Evolutionary conservation across 2,888 invertebrate genomes (phyloP).

Genomic region (Drosophila stalkeri): DNA sequence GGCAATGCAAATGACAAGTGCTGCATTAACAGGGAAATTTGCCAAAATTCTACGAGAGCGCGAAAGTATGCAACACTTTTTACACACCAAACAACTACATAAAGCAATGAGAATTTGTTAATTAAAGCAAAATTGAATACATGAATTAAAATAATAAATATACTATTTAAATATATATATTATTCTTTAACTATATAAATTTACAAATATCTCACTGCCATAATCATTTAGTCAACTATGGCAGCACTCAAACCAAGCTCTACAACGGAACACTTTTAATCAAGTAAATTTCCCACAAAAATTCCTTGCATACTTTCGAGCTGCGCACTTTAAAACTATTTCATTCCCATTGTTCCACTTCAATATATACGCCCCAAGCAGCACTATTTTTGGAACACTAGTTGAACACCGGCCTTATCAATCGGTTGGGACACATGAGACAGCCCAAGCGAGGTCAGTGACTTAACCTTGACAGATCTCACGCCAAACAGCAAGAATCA

Average conservation of each 20-base stretch:
- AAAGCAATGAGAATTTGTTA: neutral
- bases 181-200: neutral
- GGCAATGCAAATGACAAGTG: neutral
- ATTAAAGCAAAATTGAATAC: neutral
- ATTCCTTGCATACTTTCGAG: conserved; percentile 15
- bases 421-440: conserved; percentile 13
- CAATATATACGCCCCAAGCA: neutral
- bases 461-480: conserved; percentile 37
- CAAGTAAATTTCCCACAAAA: neutral
- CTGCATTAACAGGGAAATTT: accelerated
- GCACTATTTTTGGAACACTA: conserved; percentile 2
- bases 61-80: conserved; percentile 25
- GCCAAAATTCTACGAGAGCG: accelerated
- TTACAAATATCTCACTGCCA: neutral
- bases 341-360: neutral
- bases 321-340: neutral
- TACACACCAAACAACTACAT: neutral
- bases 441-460: conserved; percentile 17
- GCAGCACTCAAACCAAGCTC: neutral
- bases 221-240: neutral
- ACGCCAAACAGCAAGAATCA: conserved; percentile 12
- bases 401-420: conserved; percentile 30
- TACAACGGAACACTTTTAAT: neutral
- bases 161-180: neutral
- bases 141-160: neutral